These are phyloP conservation scores for Pleuronectes platessa DNA, from an alignment of 2,113 vertebrate genomes.

Conservation along the genomic window DNA sequence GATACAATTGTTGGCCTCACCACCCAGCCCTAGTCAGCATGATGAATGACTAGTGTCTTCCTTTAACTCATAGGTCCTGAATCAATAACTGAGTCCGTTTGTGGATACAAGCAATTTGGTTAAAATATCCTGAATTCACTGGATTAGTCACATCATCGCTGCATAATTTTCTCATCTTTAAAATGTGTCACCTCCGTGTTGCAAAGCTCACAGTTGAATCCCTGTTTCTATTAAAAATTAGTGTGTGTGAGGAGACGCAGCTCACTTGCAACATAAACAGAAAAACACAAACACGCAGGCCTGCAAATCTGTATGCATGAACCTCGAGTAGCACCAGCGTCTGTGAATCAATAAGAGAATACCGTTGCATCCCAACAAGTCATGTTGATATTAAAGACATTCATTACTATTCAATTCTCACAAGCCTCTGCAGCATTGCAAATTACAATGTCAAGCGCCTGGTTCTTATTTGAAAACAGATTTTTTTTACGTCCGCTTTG, in stretches of 20 bases:
- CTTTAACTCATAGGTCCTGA: too few relatives aligned
- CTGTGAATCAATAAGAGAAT: not conserved
- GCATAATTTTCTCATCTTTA: not conserved
- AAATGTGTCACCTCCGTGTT: not conserved
- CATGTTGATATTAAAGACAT: too few relatives aligned
- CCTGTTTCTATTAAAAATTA: conserved; percentile 16
- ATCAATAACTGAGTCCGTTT: not conserved
- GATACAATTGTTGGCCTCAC: too few relatives aligned
- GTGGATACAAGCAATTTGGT: not conserved
- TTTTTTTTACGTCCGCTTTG: not conserved
- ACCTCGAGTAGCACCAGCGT: not conserved
- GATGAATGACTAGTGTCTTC: too few relatives aligned
- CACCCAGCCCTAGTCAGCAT: too few relatives aligned
- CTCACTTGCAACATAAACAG: conserved; percentile 25
- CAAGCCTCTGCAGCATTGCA: too few relatives aligned
- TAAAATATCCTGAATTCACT: conserved; percentile 2
- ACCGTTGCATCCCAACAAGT: too few relatives aligned
- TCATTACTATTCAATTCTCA: too few relatives aligned
- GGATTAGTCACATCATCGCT: not conserved
- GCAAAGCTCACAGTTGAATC: not conserved
- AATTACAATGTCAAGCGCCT: too few relatives aligned
- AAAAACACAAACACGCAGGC: not conserved
- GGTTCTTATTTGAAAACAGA: not conserved
- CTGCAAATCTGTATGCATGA: conserved; percentile 7
- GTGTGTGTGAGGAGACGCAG: not conserved